Evolutionary conservation across 2,113 vertebrate genomes (phyloP).

Genomic region (Mesocricetus auratus): DNA sequence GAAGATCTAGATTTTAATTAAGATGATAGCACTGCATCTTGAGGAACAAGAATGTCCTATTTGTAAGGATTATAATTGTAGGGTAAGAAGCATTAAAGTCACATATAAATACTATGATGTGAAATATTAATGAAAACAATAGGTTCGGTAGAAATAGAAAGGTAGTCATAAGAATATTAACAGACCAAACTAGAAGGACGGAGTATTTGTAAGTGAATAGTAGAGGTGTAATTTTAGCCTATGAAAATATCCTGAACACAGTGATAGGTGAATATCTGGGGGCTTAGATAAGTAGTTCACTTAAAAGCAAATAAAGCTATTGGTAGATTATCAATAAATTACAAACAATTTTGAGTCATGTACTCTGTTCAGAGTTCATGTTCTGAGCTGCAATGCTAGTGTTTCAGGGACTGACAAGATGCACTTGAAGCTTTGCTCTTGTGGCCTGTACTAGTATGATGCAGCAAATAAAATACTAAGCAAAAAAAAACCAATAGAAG

Average conservation of each 20-base stretch:
- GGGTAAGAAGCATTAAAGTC: slow-evolving; percentile 5
- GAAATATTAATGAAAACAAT: neutral
- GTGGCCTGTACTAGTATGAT: neutral
- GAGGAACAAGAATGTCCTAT: slow-evolving; percentile 8
- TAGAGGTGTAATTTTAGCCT: neutral
- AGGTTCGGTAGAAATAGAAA: neutral
- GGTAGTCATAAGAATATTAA: neutral
- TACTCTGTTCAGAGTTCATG: neutral
- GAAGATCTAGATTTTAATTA: neutral
- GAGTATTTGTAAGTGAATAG: neutral
- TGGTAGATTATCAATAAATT: neutral
- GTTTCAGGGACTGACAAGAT: neutral
- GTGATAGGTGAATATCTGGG: neutral
- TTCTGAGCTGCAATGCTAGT: neutral
- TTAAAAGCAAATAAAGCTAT: neutral
- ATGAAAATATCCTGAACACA: neutral
- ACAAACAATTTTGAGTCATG: neutral
- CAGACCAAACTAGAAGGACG: neutral
- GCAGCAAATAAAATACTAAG: neutral
- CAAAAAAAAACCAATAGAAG: neutral
- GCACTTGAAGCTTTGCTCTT: neutral
- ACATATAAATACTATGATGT: neutral
- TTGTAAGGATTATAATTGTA: neutral
- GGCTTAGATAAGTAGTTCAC: neutral
- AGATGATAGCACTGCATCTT: neutral